Base-by-base conservation (phyloP, 2,888 invertebrate species). In the Xylota sylvarum region DNA sequence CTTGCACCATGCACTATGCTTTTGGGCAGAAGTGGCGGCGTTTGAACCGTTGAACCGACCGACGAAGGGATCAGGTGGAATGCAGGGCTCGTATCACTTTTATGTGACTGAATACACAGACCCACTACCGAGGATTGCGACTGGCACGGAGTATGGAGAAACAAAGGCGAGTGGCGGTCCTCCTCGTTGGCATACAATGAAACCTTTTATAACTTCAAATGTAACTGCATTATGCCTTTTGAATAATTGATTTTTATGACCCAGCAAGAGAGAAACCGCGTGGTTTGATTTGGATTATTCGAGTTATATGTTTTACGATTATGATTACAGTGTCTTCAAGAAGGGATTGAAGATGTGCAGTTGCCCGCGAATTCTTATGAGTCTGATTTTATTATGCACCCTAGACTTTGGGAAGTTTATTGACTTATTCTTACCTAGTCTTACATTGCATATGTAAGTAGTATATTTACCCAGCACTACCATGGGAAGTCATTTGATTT, bases 241-340 rank as follows among this genome's bases (percentile, higher is more conserved):
- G 79, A 79, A 79, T 79, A 79, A 79, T 70, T 79, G 64, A 79
- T 79, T 72, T 60, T 55, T 79, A 70, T 70, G 62, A 27, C 62
- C 17, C 23, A 14, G 32, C 12, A 14, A 35, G 32, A 14, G 19
- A 43, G 60, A 23, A 5, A 32, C 12, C 27, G 35, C 23, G 14
- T 17, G 40, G 23, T 35, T 62, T 62, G 77, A 69, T 78, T 69
- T 60, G 60, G 35, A 69, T 58, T 70, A 56, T 35, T 6, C 9
- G 17, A 32, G 56, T 17, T n/a, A 48, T 32, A 30, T 35, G 55
- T n/a, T 46, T 70, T 70, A 70, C 30, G 46, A 58, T 70, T 58
- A 46, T 46, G 32, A 70, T 32, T 32, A 10, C 10, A 35, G 14
- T 32, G 52, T 56, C 32, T 32, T 32, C 32, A 6, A 55, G 55